Evolutionary conservation across 92 coral and sea anemone species (phyloP).

Genomic region (Porites evermanni): DNA sequence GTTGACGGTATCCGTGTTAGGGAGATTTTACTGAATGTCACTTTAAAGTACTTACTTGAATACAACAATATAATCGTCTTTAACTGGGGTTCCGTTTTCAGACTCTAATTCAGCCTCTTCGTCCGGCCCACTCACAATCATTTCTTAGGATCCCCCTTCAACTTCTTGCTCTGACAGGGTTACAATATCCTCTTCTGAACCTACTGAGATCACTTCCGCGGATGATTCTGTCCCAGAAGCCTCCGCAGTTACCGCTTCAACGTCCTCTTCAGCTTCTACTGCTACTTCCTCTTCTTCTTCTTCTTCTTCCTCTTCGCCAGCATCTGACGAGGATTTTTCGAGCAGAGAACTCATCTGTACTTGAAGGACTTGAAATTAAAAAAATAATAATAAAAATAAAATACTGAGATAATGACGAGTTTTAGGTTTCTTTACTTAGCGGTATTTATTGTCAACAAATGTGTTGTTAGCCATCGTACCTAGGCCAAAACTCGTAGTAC

Average conservation of each 20-base stretch:
- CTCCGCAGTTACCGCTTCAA: too few species aligned
- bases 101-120: not conserved
- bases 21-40: too few species aligned
- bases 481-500: too few species aligned
- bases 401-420: too few species aligned
- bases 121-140: not conserved
- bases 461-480: too few species aligned
- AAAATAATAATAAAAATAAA: not conserved
- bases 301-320: not conserved
- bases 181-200: slow-evolving; percentile 5
- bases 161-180: slow-evolving; percentile 21
- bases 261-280: too few species aligned
- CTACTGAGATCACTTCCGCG: not conserved
- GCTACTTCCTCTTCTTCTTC: too few species aligned
- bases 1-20: too few species aligned
- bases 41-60: too few species aligned
- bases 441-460: too few species aligned
- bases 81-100: not conserved
- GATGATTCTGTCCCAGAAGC: too few species aligned
- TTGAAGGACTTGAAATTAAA: not conserved
- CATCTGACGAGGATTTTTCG: not conserved
- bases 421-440: too few species aligned
- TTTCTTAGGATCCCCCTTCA: slow-evolving; percentile 15
- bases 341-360: not conserved
- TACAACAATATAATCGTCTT: not conserved